Evolutionary conservation across 2,113 vertebrate genomes (phyloP).

Genomic region (Sminthopsis crassicaudata): DNA sequence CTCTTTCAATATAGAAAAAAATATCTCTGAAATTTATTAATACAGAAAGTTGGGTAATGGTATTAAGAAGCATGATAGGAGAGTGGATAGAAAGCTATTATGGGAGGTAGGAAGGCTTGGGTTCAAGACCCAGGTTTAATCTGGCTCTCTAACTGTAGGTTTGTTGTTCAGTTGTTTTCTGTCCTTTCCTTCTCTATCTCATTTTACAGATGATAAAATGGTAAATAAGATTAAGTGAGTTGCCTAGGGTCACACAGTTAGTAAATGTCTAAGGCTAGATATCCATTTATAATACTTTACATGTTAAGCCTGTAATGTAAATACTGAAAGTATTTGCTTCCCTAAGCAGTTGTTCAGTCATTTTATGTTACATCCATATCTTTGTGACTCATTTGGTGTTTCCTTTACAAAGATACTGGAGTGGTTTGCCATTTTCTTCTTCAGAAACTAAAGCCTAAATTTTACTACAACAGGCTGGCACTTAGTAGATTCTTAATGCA

Average conservation of each 20-base stretch:
- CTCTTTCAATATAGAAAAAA: not conserved
- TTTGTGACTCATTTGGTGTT: not conserved
- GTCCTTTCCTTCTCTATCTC: too few relatives aligned
- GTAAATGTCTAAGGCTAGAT: too few relatives aligned
- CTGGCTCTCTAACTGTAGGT: not conserved
- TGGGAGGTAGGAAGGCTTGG: not conserved
- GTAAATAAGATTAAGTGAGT: too few relatives aligned
- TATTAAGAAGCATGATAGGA: not conserved
- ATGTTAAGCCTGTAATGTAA: too few relatives aligned
- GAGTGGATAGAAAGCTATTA: not conserved
- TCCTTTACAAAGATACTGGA: not conserved
- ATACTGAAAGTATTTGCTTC: too few relatives aligned
- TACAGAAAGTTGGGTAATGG: not conserved
- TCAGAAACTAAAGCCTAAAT: not conserved
- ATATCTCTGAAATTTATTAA: not conserved
- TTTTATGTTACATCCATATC: not conserved
- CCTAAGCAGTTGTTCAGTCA: too few relatives aligned
- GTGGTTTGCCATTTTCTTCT: not conserved
- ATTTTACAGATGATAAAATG: too few relatives aligned
- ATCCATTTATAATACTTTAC: too few relatives aligned
- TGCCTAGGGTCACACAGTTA: too few relatives aligned
- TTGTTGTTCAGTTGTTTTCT: not conserved
- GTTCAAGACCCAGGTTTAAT: not conserved
- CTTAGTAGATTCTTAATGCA: not conserved
- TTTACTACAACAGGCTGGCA: not conserved